A percentile compares a stretch with the other conserved stretches of the same genome.
These are phyloP conservation scores for Melierax canorus DNA, from an alignment of 2,113 vertebrate genomes.

Conservation along the genomic window DNA sequence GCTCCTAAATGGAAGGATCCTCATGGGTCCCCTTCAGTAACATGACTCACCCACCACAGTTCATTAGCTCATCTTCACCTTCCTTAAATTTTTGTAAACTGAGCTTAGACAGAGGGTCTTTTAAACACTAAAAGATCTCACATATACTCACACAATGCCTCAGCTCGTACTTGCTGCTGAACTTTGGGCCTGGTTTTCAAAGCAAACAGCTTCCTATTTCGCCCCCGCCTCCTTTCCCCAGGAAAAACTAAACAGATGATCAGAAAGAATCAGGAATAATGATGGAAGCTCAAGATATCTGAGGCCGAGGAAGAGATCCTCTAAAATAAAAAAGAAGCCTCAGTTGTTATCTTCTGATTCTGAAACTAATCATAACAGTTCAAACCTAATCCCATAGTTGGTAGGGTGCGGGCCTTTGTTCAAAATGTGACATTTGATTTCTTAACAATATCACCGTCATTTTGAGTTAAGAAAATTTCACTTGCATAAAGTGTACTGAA, in stretches of 20 bases:
- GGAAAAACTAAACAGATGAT: neutral
- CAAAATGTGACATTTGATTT: neutral
- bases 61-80: neutral
- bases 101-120: neutral
- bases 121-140: neutral
- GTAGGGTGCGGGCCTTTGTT: neutral
- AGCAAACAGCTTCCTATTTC: neutral
- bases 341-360: neutral
- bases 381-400: neutral
- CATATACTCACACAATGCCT: neutral
- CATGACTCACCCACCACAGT: neutral
- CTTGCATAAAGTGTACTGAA: neutral
- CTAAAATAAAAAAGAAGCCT: neutral
- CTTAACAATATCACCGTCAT: neutral
- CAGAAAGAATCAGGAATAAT: neutral
- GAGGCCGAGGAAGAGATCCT: neutral
- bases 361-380: neutral
- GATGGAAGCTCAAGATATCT: neutral
- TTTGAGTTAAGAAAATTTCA: neutral
- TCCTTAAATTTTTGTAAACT: neutral
- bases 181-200: neutral
- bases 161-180: neutral
- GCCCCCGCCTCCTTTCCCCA: accelerated
- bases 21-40: neutral
- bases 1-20: neutral